Evolutionary conservation across 2,797 vertebrate species (phyloP).

Genomic region (Champsocephalus gunnari): DNA sequence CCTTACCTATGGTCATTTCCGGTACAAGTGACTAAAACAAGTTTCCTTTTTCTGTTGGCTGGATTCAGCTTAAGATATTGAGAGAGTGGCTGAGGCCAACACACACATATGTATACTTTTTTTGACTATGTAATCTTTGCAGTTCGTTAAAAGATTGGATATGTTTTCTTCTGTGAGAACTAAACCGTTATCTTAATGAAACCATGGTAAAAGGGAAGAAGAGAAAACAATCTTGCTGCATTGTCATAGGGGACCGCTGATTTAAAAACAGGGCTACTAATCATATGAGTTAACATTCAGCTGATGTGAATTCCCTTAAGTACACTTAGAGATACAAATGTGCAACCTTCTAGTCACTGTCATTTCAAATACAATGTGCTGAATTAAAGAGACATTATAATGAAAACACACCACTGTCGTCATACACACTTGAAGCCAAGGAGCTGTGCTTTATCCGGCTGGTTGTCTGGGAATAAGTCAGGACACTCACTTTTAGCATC

Average conservation of each 20-base stretch:
- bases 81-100: background rate
- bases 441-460: constrained; percentile 11
- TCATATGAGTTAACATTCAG: constrained; percentile 2
- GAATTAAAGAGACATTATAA: background rate
- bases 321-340: background rate
- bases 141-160: too few relatives aligned
- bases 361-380: constrained; percentile 1
- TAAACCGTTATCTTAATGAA: too few relatives aligned
- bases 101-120: too few relatives aligned
- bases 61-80: background rate
- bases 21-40: too few relatives aligned
- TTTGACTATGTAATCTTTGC: too few relatives aligned
- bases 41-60: background rate
- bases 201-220: too few relatives aligned
- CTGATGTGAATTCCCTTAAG: background rate
- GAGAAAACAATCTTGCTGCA: background rate
- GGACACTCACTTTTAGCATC: constrained; percentile 25
- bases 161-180: too few relatives aligned
- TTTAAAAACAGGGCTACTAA: background rate
- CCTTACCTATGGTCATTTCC: background rate
- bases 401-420: constrained; percentile 4
- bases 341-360: constrained; percentile 4
- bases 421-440: constrained; percentile 10
- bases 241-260: background rate
- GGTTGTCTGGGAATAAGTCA: constrained; percentile 23